Base-by-base conservation (phyloP, 30 jellyfish, hydroid and myxozoan genomes). In the Mastigias papua region DNA sequence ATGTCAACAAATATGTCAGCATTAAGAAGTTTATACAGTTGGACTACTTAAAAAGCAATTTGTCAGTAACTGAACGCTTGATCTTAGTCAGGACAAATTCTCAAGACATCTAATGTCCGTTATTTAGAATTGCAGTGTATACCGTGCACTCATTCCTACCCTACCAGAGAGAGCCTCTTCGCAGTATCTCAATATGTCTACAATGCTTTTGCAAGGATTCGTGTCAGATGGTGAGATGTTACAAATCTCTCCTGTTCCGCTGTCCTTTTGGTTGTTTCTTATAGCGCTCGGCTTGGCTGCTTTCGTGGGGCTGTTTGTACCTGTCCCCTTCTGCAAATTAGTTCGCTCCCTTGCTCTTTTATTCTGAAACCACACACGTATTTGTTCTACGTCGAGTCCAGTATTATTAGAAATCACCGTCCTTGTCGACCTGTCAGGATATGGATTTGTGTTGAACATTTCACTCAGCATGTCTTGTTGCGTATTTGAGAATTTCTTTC, bases 291-390 rank as follows among this genome's bases (percentile, higher is more conserved):
- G 13, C 7, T 4, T 42, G 7, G 54, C 13, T 42, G 54, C 13
- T 42, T 8, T 8, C 54, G 54, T 42, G 7, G 7, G 54, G 13
- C 54, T 8, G 0, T 42, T 0, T 42, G 54, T 15, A 42, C 7
- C 42, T 8, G 74, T 26, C 23, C 23, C 42, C 19, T 8, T 63
- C 37, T 63, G 46, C 42, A 25, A 1, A 42, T 9, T 63, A 51
- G 29, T 9, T 57, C 75, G 19, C 75, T 30, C 27, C 79, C 90
- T 65, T 58, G 90, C 90, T 64, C 90, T 58, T 30, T 80, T 80
- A 57, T 80, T 80, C 34, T 80, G 90, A 42, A 80, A 80, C 90
- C 90, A 80, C 26, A 80, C 68, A 13, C 90, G 80, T 31, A 80
- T 73, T 80, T 80, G 81, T n/a, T 64, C 90, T 19, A 51, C 25